Evolutionary conservation across 2,113 vertebrate genomes (phyloP), one percentile per base, ranked within the genome.

Genomic region (Dolichotis patagonum): DNA sequence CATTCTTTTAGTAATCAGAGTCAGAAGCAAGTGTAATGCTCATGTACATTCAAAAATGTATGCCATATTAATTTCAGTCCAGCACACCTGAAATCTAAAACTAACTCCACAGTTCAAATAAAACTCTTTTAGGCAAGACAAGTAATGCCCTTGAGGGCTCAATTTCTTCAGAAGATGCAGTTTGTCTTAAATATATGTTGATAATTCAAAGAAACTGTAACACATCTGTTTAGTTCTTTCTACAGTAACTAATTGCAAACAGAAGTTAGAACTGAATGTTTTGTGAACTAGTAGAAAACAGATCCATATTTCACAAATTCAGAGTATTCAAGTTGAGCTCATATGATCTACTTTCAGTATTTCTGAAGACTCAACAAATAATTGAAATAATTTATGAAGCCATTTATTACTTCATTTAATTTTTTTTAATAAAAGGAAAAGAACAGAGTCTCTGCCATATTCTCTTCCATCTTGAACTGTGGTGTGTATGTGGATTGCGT

Each of bases 21-120:
- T 67, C 88, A 91, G 94, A 98, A 98, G 26, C 75, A 97, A 89
- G 38, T 87, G 24, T 95, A 95, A 92, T 97, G 95, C 90, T 98
- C 92, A 92, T 89, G 38, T 30, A 83, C 93, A 17, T 65, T 95
- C 30, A 92, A 86, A 97, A 95, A 98, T 95, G 90, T 93, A 97
- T 92, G 92, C 54, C 96, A 65, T 90, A 82, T 96, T 96, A 97
- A 96, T 98, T 98, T 96, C 71, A 96, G 38, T 54, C 32, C 73
- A 11, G 0, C 60, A 80, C 20, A 97, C 54, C 89, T 96, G 96
- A 98, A 97, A 95, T 5, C 35, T 96, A 95, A 97, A 86, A 96
- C 69, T 95, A 82, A 87, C 16, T 91, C 12, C 19, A 90, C 24
- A 85, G 95, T 32, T 65, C 65, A 94, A 96, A 95, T 91, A 96